These are phyloP conservation scores for Mugil cephalus DNA, from an alignment of 2,113 vertebrate genomes.

Conservation along the genomic window DNA sequence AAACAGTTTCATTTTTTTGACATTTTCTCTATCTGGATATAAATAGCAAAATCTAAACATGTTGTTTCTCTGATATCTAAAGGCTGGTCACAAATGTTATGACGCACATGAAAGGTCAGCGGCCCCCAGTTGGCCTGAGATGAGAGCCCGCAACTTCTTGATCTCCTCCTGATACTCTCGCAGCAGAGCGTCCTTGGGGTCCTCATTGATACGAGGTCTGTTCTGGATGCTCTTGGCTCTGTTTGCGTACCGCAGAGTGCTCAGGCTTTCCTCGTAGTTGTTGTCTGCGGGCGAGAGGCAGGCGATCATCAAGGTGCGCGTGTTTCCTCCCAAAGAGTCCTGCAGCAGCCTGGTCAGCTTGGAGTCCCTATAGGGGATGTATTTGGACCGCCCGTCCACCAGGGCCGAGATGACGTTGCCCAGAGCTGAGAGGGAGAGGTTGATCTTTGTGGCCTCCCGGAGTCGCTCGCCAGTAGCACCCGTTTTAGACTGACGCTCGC, in stretches of 20 bases:
- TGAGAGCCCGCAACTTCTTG: conserved; percentile 85
- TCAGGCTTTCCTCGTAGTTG: conserved; percentile 91
- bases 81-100: too few relatives aligned
- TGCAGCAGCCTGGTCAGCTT: conserved; percentile 93
- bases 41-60: not conserved
- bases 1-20: not conserved
- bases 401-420: conserved; percentile 93
- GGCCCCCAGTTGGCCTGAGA: conserved; percentile 82
- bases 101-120: conserved; percentile 78
- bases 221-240: conserved; percentile 92
- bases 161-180: conserved; percentile 93
- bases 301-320: conserved; percentile 91
- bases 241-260: conserved; percentile 89
- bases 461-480: conserved; percentile 89
- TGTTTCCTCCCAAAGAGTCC: conserved; percentile 93
- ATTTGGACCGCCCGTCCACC: conserved; percentile 87
- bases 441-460: conserved; percentile 93
- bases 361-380: conserved; percentile 91
- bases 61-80: not conserved
- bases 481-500: conserved; percentile 92
- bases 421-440: conserved; percentile 91
- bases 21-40: not conserved
- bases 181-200: conserved; percentile 93
- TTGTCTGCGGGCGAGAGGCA: conserved; percentile 90
- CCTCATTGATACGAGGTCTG: conserved; percentile 89